Conservation (phyloP, 2,113 vertebrate genomes). For the Chitala chitala region DNA sequence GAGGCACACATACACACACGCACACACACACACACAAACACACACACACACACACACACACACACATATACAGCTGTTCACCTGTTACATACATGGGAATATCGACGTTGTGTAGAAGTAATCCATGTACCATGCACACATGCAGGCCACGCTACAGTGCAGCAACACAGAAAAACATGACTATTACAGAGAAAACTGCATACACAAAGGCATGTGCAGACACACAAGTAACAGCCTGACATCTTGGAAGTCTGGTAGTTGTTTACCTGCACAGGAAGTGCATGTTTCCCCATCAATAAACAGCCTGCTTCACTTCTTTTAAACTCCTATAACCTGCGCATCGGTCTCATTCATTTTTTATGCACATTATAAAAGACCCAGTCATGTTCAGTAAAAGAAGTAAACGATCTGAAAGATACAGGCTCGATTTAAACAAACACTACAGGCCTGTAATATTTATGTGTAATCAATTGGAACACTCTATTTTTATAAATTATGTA, state of each 20-base stretch:
- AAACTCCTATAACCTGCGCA: conserved; percentile 36
- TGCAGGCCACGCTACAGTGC: conserved; percentile 34
- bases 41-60: not conserved
- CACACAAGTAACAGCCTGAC: too few relatives aligned
- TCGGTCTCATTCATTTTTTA: conserved; percentile 40
- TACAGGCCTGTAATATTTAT: conserved; percentile 34
- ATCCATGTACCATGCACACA: too few relatives aligned
- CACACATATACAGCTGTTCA: not conserved
- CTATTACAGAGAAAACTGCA: not conserved
- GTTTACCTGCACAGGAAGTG: conserved; percentile 26
- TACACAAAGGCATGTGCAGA: conserved; percentile 2
- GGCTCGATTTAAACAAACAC: conserved; percentile 33
- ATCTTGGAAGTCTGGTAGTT: too few relatives aligned
- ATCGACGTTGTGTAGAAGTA: not conserved
- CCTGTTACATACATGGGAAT: not conserved
- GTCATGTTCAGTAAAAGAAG: conserved; percentile 25
- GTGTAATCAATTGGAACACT: conserved; percentile 34
- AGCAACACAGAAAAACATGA: conserved; percentile 33
- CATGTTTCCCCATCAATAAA: conserved; percentile 37
- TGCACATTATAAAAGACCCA: conserved; percentile 26
- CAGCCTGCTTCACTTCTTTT: conserved; percentile 33
- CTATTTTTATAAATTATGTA: conserved; percentile 39
- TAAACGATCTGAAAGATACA: conserved; percentile 22
- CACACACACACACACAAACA: not conserved
- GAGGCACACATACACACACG: not conserved